Conservation (phyloP, 2,797 vertebrate species). For the Eurystomus glaucurus region DNA sequence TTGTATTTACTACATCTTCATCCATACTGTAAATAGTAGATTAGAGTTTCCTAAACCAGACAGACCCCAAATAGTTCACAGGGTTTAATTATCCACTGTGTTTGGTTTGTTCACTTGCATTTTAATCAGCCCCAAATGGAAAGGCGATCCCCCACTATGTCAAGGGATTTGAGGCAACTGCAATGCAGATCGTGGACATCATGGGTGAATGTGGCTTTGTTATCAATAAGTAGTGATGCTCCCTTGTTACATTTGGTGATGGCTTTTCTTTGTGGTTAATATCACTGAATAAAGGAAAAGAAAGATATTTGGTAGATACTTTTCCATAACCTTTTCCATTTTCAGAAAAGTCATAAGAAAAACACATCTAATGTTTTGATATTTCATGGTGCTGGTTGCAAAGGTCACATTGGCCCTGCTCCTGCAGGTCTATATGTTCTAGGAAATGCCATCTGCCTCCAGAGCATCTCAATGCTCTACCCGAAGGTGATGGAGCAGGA, state of each 20-base stretch:
- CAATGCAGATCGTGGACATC: not conserved
- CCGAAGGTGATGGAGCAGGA: not conserved
- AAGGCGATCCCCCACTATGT: not conserved
- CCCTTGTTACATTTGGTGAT: not conserved
- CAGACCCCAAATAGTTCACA: not conserved
- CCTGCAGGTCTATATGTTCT: not conserved
- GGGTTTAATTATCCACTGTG: not conserved
- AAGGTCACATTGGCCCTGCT: accelerated
- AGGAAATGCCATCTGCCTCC: not conserved
- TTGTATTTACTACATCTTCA: not conserved
- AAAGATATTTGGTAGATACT: not conserved
- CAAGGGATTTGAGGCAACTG: not conserved
- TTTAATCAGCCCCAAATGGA: not conserved
- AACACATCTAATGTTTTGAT: not conserved
- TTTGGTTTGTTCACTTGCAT: not conserved
- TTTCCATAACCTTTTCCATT: not conserved
- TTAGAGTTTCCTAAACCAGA: not conserved
- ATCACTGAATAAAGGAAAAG: not conserved
- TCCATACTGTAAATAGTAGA: not conserved
- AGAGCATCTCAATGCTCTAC: not conserved
- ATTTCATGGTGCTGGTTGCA: not conserved
- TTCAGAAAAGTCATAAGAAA: not conserved
- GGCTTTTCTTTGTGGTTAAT: not conserved
- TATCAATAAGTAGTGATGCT: not conserved
- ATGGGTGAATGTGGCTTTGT: not conserved